Conservation (phyloP, 2,113 vertebrate genomes). For the Trochalopteron elliotii region DNA sequence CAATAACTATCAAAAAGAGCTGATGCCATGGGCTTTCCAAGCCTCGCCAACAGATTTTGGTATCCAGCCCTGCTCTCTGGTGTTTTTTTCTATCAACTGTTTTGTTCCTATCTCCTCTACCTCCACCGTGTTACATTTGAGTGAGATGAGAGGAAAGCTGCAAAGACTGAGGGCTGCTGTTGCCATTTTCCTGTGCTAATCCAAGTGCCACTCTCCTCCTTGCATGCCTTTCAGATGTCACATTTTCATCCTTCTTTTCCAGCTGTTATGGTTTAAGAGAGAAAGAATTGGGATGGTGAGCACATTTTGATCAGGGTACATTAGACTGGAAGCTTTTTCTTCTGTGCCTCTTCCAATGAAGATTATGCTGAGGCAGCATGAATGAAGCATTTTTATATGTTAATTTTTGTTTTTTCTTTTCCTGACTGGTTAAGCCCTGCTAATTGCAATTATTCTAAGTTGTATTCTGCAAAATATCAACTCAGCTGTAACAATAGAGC, state of each 20-base stretch:
- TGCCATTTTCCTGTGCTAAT: not conserved
- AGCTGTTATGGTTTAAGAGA: not conserved
- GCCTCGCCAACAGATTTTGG: not conserved
- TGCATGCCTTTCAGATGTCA: not conserved
- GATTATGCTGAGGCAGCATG: not conserved
- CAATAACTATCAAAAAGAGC: not conserved
- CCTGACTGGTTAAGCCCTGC: not conserved
- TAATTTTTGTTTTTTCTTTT: not conserved
- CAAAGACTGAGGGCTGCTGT: not conserved
- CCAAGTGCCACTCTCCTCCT: not conserved
- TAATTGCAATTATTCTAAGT: not conserved
- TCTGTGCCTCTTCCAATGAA: not conserved
- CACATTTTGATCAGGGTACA: not conserved
- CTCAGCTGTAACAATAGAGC: not conserved
- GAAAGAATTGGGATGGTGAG: not conserved
- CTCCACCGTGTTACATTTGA: rapidly evolving
- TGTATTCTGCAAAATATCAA: not conserved
- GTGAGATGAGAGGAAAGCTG: not conserved
- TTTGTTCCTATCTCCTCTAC: not conserved
- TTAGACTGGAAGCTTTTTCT: not conserved
- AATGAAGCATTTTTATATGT: not conserved
- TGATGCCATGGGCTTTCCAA: not conserved
- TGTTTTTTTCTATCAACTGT: not conserved
- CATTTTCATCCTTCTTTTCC: not conserved
- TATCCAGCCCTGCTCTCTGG: not conserved